Evolutionary conservation across 2,888 invertebrate genomes (phyloP), one percentile per base, ranked within the genome.

Genomic region (Tiliacea aurago): DNA sequence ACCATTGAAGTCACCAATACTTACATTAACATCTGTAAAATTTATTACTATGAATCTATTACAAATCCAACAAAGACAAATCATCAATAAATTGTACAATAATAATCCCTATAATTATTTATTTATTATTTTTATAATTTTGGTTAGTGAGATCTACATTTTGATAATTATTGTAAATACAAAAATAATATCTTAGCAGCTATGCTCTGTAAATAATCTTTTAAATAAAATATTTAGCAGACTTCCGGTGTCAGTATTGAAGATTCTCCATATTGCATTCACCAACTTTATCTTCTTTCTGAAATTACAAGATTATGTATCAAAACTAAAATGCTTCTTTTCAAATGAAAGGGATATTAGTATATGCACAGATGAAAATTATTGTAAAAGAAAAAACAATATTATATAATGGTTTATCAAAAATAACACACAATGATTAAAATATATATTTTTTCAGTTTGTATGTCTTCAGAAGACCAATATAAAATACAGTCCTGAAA

Each of bases 401-500:
- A 9, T 28, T 45, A 15, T 75, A 61, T 33, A 41, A 43, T 47
- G 9, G 3, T 33, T 56, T 20, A 55, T 45, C 1, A 55, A 62
- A 61, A 55, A 55, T 37, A n/a, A 33, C 4, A 49, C 9, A 61
- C 10, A 55, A 7, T 62, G 6, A 47, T 61, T 23, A 53, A 11
- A 37, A 37, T 37, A 6, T 6, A 45, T 66, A n/a, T 62, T 28
- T 76, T 97, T 97, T 78, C 94, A 99, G 99, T 99, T 97, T 96
- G 97, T 99, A 0, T 99, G 99, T 86, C 99, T 99, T 93, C 97
- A 97, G 95, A 97, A 98, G 89, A 94, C 97, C 23, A 98, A 99
- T 90, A 97, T 99, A 61, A 99, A 99, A 94, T 99, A 99, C 91
- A 98, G 98, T 89, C 98, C 98, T 0, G 97, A 98, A 90, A 99